Percentiles rank a stretch among this genome's conserved stretches.
These are phyloP conservation scores for Strix aluco DNA, from an alignment of 2,113 vertebrate species.

Conservation along the genomic window DNA sequence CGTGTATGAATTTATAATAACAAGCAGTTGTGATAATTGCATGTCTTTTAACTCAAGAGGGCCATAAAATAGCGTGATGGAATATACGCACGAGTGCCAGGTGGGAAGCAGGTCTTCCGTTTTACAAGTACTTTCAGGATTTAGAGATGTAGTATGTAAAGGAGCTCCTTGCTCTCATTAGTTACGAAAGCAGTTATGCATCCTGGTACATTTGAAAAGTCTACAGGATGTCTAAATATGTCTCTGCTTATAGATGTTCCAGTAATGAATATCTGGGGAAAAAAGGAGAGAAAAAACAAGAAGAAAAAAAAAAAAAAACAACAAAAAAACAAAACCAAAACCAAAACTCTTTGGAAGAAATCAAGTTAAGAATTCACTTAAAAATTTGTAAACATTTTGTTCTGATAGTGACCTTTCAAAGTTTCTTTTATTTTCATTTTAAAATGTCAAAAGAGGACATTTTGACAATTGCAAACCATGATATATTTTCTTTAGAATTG, in stretches of 20 bases:
- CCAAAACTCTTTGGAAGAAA: not conserved
- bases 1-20: constrained; percentile 10
- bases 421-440: constrained; percentile 33
- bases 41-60: constrained; percentile 36
- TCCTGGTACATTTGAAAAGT: not conserved
- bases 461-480: not conserved
- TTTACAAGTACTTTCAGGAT: not conserved
- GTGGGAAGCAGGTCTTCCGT: not conserved
- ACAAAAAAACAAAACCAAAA: not conserved
- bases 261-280: not conserved
- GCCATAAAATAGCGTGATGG: constrained; percentile 40
- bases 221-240: not conserved
- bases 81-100: not conserved
- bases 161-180: not conserved
- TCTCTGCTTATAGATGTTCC: not conserved
- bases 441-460: constrained; percentile 16
- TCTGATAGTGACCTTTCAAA: constrained; percentile 38
- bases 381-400: not conserved
- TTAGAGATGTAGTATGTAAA: not conserved
- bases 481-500: not conserved
- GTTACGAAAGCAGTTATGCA: not conserved
- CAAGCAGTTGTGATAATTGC: constrained; percentile 43
- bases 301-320: rapidly evolving
- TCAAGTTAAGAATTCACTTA: not conserved
- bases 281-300: not conserved